Conservation (phyloP, 2,888 invertebrate genomes). For the Pandemis cinnamomeana region DNA sequence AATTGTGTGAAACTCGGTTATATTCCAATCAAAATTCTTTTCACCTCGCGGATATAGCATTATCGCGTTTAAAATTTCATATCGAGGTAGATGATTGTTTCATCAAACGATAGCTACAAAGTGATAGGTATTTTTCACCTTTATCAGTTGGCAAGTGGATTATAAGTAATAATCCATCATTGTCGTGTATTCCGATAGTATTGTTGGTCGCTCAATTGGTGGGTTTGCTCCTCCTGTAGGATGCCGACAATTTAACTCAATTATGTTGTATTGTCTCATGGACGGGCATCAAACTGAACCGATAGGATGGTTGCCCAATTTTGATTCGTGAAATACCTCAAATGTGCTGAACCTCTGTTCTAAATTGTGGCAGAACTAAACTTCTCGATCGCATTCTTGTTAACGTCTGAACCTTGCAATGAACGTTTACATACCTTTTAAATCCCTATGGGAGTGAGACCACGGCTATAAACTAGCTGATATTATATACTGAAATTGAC, state of each 20-base stretch:
- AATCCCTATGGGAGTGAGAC: too few species aligned
- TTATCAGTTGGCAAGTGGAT: slow-evolving; percentile 21
- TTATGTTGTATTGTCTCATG: slow-evolving; percentile 18
- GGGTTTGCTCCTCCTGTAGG: slow-evolving; percentile 25
- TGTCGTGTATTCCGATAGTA: slow-evolving; percentile 13
- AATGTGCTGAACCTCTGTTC: too few species aligned
- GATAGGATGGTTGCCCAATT: not conserved
- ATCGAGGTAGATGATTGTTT: slow-evolving; percentile 24
- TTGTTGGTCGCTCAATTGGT: slow-evolving; percentile 10
- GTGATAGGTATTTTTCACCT: slow-evolving; percentile 1
- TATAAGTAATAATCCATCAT: slow-evolving; percentile 17
- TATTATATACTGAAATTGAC: too few species aligned
- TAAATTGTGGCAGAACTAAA: too few species aligned
- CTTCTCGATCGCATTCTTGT: too few species aligned
- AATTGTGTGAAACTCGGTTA: not conserved
- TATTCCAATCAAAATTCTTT: slow-evolving; percentile 7
- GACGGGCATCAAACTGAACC: slow-evolving; percentile 2
- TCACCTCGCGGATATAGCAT: slow-evolving; percentile 15
- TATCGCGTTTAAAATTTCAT: slow-evolving; percentile 16
- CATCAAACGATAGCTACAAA: slow-evolving; percentile 4
- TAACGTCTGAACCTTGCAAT: too few species aligned
- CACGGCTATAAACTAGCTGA: too few species aligned
- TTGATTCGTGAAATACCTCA: not conserved
- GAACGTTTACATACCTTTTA: too few species aligned
- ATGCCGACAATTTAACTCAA: slow-evolving; percentile 35